phyloP scores from a whole-genome alignment of 2,888 invertebrate genomes.

The Agapetus fuscipes region DNA sequence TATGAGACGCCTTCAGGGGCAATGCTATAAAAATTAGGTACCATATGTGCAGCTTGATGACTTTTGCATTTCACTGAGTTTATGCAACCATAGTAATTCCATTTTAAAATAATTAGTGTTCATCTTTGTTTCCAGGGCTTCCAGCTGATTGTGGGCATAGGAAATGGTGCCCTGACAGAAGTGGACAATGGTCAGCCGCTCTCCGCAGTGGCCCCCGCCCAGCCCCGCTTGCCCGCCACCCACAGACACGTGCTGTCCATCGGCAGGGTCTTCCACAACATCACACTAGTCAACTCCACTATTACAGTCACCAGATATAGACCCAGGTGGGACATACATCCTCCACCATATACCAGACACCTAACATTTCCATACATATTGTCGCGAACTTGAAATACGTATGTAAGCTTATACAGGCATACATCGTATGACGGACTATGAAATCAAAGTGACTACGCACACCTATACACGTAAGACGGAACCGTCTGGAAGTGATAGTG shows the following conservation, averaged over 20 bases:
- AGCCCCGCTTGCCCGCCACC: slow-evolving; percentile 36
- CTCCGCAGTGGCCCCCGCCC: slow-evolving; percentile 38
- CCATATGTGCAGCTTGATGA: too few species aligned
- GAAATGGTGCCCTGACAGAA: slow-evolving; percentile 36
- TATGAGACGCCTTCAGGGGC: too few species aligned
- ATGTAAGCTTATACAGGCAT: too few species aligned
- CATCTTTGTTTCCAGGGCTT: slow-evolving; percentile 57
- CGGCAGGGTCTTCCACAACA: slow-evolving; percentile 89
- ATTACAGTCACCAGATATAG: slow-evolving; percentile 90
- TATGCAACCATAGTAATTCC: too few species aligned
- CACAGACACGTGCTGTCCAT: slow-evolving; percentile 85
- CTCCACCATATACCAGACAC: not conserved
- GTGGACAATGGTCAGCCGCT: slow-evolving; percentile 32
- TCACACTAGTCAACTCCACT: slow-evolving; percentile 76
- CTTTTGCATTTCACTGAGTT: too few species aligned
- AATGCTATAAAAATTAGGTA: too few species aligned
- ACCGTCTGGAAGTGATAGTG: too few species aligned
- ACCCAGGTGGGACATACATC: slow-evolving; percentile 62
- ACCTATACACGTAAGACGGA: too few species aligned
- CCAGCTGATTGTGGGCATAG: slow-evolving; percentile 60
- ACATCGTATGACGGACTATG: too few species aligned
- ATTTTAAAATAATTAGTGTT: too few species aligned
- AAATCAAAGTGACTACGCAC: too few species aligned
- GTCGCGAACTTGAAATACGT: too few species aligned
- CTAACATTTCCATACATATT: slow-evolving; percentile 4